Conservation (phyloP, 2,888 invertebrate genomes). For the Synanthedon vespiformis region DNA sequence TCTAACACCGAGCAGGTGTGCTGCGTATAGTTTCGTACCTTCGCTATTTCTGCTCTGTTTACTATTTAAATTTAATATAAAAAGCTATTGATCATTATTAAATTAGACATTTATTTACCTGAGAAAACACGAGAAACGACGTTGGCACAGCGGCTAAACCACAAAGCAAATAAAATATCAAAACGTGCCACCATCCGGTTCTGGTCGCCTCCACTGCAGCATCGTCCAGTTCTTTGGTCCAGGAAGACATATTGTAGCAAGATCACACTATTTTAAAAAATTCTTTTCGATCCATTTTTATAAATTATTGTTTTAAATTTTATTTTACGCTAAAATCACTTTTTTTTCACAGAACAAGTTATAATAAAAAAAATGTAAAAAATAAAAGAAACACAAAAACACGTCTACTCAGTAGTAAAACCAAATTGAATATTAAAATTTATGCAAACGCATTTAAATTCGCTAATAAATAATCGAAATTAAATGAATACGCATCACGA, state of each 20-base stretch:
- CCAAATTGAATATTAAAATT: not conserved
- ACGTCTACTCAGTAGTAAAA: not conserved
- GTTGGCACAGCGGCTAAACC: slow-evolving; percentile 75
- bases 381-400: not conserved
- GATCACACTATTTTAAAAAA: too few relatives aligned
- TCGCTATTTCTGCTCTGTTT: not conserved
- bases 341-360: too few relatives aligned
- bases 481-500: not conserved
- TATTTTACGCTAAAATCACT: too few relatives aligned
- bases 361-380: too few relatives aligned
- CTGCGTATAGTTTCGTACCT: not conserved
- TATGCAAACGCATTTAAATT: not conserved
- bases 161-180: slow-evolving; percentile 74
- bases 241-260: slow-evolving; percentile 31
- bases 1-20: too few relatives aligned
- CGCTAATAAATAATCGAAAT: too few relatives aligned
- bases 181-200: slow-evolving; percentile 73
- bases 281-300: not conserved
- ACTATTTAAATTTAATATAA: not conserved
- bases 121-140: slow-evolving; percentile 75
- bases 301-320: too few relatives aligned
- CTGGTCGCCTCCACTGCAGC: slow-evolving; percentile 72
- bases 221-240: slow-evolving; percentile 68
- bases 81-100: not conserved
- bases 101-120: slow-evolving; percentile 42